Base-by-base conservation (phyloP, 2,797 vertebrate genomes). In the Phrynocephalus guinanensis region DNA sequence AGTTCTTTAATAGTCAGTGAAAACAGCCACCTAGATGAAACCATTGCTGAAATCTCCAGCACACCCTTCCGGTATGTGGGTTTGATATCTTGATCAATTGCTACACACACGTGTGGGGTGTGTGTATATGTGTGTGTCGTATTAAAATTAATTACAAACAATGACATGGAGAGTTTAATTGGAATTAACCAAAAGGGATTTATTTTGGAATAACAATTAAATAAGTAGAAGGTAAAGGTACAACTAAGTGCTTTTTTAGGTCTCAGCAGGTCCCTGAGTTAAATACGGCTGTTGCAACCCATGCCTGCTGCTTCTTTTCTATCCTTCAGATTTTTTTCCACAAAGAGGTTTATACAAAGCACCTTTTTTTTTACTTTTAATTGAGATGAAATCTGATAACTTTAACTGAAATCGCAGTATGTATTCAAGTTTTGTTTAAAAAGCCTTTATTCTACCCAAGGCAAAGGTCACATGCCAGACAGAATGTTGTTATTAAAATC, bases 351-450 rank as follows among this genome's bases (percentile, higher is more conserved):
- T 88, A 0, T 67, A 83, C 6, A 22, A 90, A 87, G 15, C 85
- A 5, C 26, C 50, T 24, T 91, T 91, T 83, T 1, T 80, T 56
- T 11, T 2, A 56, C 73, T 91, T 90, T 52, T 71, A 60, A 85
- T 87, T 93, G 89, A 3, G 83, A 71, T 75, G 78, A 87, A n/a
- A 72, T 7, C 9, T 92, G 75, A 88, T 85, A 44, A 71, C 72
- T 89, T 84, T 87, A 70, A 81, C 60, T 84, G 75, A 90, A 86
- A 52, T 26, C 79, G 28, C 26, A 26, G 0, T 81, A 72, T 52
- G 24, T 48, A 6, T 71, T 79, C 79, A 38, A 60, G 22, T 86
- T 16, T 52, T 44, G 38, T 44, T 44, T 81, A 86, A 68, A 28
- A 0, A 0, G 83, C 6, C 13, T 91, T 93, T 91, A 78, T 79